A percentile compares a stretch with the other conserved stretches of the same genome.
Evolutionary conservation across 2,888 invertebrate species (phyloP).

Genomic region (Clistopyga incitator): DNA sequence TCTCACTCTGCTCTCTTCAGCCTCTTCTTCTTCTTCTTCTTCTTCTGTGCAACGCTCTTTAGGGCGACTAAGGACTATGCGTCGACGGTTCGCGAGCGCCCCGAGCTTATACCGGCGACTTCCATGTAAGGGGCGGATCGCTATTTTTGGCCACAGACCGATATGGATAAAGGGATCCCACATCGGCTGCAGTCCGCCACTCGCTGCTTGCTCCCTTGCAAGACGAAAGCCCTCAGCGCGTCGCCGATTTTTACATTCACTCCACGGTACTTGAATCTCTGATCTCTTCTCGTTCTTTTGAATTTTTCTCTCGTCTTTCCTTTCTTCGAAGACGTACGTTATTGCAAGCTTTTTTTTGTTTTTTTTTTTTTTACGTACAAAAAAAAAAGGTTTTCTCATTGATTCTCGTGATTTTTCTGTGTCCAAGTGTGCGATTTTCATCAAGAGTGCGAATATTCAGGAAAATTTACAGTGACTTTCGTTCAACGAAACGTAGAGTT

Average conservation of each 20-base stretch:
- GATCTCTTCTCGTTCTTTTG: conserved; percentile 15
- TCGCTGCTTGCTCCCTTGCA: conserved; percentile 82
- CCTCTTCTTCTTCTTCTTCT: conserved; percentile 19
- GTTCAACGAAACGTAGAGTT: conserved; percentile 10
- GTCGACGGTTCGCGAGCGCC: conserved; percentile 71
- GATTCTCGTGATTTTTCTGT: conserved; percentile 8
- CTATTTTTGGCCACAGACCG: conserved; percentile 83
- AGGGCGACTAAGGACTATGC: conserved; percentile 72
- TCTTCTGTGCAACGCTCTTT: conserved; percentile 60
- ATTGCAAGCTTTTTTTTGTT: not conserved
- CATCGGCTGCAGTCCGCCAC: conserved; percentile 81
- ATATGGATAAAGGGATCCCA: conserved; percentile 84
- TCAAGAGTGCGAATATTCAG: not conserved
- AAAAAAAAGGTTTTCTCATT: no score
- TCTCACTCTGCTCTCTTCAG: conserved; percentile 5
- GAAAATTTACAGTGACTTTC: not conserved
- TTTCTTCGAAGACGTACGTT: not conserved
- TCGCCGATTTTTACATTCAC: conserved; percentile 72
- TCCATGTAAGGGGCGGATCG: conserved; percentile 84
- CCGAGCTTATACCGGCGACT: conserved; percentile 77
- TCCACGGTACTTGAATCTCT: conserved; percentile 71
- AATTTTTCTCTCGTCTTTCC: conserved; percentile 42
- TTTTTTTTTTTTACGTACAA: no score
- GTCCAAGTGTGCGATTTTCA: conserved; percentile 11
- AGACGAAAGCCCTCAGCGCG: conserved; percentile 78